Evolutionary conservation across 2,113 vertebrate species (phyloP).

Genomic region (Muntiacus muntjak): DNA sequence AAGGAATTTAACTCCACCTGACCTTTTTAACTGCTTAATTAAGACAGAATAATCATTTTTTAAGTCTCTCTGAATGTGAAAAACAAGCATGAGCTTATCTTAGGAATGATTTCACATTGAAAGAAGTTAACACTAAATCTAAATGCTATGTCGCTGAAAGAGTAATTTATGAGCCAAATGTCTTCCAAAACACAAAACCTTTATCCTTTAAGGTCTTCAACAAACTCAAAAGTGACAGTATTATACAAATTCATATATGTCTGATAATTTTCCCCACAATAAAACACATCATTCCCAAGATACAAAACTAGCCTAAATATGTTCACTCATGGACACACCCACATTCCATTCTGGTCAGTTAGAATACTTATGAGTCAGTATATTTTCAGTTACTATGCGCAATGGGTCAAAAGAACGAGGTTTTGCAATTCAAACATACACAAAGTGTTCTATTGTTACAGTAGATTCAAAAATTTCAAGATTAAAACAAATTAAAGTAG

Average conservation of each 20-base stretch:
- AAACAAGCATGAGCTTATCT: neutral
- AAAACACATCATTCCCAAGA: neutral
- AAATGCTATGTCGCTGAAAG: neutral
- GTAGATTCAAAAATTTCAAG: neutral
- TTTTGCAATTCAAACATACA: constrained; percentile 62
- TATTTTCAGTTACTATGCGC: constrained; percentile 62
- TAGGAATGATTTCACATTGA: neutral
- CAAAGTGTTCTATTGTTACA: constrained; percentile 57
- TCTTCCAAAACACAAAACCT: neutral
- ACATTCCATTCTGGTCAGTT: constrained; percentile 65
- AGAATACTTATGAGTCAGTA: constrained; percentile 12
- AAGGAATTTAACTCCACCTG: neutral
- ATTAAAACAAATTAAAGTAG: neutral
- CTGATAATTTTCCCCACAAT: neutral
- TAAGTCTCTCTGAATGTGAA: neutral
- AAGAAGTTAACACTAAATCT: neutral
- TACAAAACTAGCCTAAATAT: neutral
- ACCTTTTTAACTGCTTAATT: constrained; percentile 5
- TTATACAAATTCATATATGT: neutral
- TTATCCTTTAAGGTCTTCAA: neutral
- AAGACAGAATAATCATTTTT: neutral
- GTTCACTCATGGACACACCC: neutral
- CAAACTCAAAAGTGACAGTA: neutral
- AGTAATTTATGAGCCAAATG: constrained; percentile 14
- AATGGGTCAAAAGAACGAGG: constrained; percentile 73